Evolutionary conservation across 2,113 vertebrate species (phyloP).

Genomic region (Mola mola): DNA sequence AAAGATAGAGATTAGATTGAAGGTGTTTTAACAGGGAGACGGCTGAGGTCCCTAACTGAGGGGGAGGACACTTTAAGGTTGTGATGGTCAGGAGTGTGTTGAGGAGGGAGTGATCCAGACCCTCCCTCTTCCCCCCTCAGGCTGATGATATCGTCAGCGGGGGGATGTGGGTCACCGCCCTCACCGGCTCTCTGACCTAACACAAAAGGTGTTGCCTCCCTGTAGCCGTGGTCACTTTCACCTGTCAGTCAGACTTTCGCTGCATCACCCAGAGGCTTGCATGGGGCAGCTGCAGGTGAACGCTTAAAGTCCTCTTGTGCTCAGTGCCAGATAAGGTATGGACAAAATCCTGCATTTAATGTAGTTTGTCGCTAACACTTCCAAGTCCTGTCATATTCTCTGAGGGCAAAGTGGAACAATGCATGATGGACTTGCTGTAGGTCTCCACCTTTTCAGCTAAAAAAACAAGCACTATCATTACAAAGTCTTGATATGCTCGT

Average conservation of each 20-base stretch:
- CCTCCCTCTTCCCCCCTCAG: conserved; percentile 35
- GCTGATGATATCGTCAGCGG: conserved; percentile 44
- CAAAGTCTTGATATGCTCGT: too few relatives aligned
- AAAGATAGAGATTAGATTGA: conserved; percentile 62
- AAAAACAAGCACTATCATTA: too few relatives aligned
- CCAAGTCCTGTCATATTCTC: background rate
- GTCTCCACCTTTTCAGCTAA: background rate
- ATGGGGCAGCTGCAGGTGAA: conserved; percentile 51
- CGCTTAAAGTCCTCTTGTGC: conserved; percentile 1
- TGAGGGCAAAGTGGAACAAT: background rate
- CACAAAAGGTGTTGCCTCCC: conserved; percentile 73
- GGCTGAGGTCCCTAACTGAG: conserved; percentile 30
- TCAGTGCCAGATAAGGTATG: background rate
- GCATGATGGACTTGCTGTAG: background rate
- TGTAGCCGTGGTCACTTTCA: conserved; percentile 73
- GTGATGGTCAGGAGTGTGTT: background rate
- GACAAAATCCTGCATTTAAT: background rate
- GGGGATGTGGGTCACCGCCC: conserved; percentile 56
- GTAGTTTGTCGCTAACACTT: background rate
- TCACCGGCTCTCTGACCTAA: conserved; percentile 59
- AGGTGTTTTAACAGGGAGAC: conserved; percentile 12
- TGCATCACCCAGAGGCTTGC: background rate
- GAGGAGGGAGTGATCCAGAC: conserved; percentile 17
- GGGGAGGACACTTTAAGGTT: conserved; percentile 12
- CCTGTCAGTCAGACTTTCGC: conserved; percentile 75